Conservation (phyloP, 2,888 invertebrate genomes). For the Poecilobothrus nobilitatus region DNA sequence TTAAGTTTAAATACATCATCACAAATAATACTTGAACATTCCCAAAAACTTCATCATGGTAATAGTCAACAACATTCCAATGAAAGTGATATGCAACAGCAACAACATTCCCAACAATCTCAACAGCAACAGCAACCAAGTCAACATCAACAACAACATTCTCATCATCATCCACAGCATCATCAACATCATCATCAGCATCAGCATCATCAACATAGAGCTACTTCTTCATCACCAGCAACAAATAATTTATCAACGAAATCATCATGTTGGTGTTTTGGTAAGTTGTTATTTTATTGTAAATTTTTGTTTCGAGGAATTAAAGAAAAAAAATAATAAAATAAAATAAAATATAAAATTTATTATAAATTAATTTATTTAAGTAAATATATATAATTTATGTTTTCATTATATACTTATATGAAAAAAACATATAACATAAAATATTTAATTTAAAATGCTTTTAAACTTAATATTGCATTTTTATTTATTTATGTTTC, state of each 20-base stretch:
- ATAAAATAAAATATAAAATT: neutral
- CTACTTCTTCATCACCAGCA: slow-evolving; percentile 17
- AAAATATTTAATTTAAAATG: no score
- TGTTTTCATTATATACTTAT: no score
- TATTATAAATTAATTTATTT: no score
- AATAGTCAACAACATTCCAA: slow-evolving; percentile 16
- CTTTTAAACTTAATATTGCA: no score
- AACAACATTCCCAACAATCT: slow-evolving; percentile 15
- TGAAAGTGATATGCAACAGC: slow-evolving; percentile 9
- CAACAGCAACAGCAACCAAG: slow-evolving; percentile 23
- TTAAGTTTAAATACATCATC: slow-evolving; percentile 19
- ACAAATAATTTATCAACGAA: slow-evolving; percentile 28
- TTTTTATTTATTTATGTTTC: no score
- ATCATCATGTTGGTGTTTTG: slow-evolving; percentile 43
- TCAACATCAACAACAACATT: slow-evolving; percentile 20
- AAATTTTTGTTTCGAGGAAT: no score
- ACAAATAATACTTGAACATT: slow-evolving; percentile 22
- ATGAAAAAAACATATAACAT: no score
- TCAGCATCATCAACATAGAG: slow-evolving; percentile 27
- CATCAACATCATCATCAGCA: slow-evolving; percentile 23
- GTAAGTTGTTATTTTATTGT: slow-evolving; percentile 41
- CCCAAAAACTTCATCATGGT: slow-evolving; percentile 12
- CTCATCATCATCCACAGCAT: slow-evolving; percentile 22
- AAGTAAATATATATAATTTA: neutral
- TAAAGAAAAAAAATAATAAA: slow-evolving; percentile 2